Evolutionary conservation across 2,888 invertebrate species (phyloP).

Genomic region (Apotomis turbidana): DNA sequence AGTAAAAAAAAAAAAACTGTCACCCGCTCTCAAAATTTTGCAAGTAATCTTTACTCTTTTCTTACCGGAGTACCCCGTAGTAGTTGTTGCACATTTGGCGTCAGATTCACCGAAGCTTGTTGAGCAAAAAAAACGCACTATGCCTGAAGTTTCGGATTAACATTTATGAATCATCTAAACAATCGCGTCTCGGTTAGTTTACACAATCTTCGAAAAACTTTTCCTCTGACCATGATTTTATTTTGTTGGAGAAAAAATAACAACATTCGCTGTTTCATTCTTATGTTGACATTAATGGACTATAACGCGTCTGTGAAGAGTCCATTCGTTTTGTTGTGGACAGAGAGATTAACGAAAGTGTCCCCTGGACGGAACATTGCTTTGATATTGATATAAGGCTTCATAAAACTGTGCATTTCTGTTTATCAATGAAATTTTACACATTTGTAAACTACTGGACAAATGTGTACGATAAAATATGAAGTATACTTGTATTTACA

Average conservation of each 20-base stretch:
- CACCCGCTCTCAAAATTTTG: too few relatives aligned
- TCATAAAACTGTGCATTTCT: conserved; percentile 15
- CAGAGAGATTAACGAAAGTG: conserved; percentile 28
- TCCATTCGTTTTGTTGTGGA: conserved; percentile 40
- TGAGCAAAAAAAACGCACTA: too few relatives aligned
- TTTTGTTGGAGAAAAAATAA: conserved; percentile 2
- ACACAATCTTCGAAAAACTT: neutral
- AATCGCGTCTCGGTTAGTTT: neutral
- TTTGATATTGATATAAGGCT: conserved; percentile 13
- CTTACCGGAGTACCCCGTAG: too few relatives aligned
- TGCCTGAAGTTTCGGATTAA: too few relatives aligned
- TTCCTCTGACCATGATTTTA: neutral
- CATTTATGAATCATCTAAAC: too few relatives aligned
- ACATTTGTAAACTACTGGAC: conserved; percentile 4
- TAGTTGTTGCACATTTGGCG: neutral
- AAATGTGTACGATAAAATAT: neutral
- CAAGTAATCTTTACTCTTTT: too few relatives aligned
- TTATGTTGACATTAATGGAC: conserved; percentile 64
- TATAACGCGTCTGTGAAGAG: conserved; percentile 46
- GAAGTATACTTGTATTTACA: neutral
- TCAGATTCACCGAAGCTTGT: too few relatives aligned
- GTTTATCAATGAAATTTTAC: conserved; percentile 9
- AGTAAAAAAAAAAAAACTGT: too few relatives aligned
- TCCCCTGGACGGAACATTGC: neutral
- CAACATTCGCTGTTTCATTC: conserved; percentile 37